Evolutionary conservation across 1,140 invertebrate genomes (phyloP), one percentile per base, ranked within the genome.

Genomic region (Amyelois transitella): DNA sequence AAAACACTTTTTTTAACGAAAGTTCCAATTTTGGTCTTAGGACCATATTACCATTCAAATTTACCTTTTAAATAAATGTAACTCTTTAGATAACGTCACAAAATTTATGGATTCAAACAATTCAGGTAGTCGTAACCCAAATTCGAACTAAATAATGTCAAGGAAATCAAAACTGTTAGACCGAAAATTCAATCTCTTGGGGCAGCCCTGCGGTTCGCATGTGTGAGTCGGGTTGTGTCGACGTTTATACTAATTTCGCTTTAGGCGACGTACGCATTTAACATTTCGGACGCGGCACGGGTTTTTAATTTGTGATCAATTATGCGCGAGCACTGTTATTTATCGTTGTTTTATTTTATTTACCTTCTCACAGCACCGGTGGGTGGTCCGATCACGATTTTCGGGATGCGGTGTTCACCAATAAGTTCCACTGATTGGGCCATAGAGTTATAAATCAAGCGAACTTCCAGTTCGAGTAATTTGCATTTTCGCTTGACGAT

Each of bases 251-350:
- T 72, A 82, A 85, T 77, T 86, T 81, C 62, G 82, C 81, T 86
- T 77, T 80, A 78, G 76, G 81, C 77, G 67, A 74, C 68, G 65
- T 69, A 66, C 65, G 59, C 76, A 74, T 76, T 82, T 75, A 84
- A 84, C 75, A 72, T 84, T 82, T 81, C 66, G 80, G 75, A 75
- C 80, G 77, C 74, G 80, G 64, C 58, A 62, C 80, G 71, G 78
- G 71, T 88, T 86, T 28, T 88, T 88, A 88, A 88, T 88, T 88
- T 88, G 85, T 88, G 80, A 88, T 88, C 85, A 88, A 88, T 88
- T 88, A 88, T 88, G 82, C 81, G 78, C 76, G 78, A 75, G 75
- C 79, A 72, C 79, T 81, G 80, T 86, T 86, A 86, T 88, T 86
- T 88, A 87, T 88, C 67, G 77, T 76, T 77, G 76, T 86, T 88